Conservation (phyloP, 53 echinoderm and acorn worm genomes). For the Holothuria leucospilota region DNA sequence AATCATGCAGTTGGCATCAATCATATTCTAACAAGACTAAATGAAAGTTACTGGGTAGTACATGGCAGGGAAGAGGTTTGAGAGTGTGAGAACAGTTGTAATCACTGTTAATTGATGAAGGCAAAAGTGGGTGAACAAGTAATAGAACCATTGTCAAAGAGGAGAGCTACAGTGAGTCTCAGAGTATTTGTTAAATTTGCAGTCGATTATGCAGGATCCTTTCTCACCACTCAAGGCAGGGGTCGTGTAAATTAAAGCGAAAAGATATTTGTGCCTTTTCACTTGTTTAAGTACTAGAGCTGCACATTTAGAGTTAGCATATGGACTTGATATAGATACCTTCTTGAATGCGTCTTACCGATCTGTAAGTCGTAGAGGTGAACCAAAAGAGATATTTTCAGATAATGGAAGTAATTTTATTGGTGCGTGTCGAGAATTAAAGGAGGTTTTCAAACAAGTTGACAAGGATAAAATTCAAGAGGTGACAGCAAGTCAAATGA, state of each 20-base stretch:
- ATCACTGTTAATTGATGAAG: slow-evolving; percentile 12
- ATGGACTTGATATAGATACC: slow-evolving; percentile 47
- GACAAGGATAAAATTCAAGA: slow-evolving; percentile 14
- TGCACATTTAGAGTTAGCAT: slow-evolving; percentile 41
- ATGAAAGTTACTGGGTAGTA: slow-evolving; percentile 35
- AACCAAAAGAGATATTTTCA: too few relatives aligned
- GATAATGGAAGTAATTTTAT: too few relatives aligned
- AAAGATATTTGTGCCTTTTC: slow-evolving; percentile 50
- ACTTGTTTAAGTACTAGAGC: too few relatives aligned
- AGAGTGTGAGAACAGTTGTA: slow-evolving; percentile 38
- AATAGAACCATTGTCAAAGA: slow-evolving; percentile 1
- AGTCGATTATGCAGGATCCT: slow-evolving; percentile 46
- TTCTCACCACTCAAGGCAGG: slow-evolving; percentile 31
- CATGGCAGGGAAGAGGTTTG: slow-evolving; percentile 24
- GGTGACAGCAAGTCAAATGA: slow-evolving; percentile 29
- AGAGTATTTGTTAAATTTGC: slow-evolving; percentile 36
- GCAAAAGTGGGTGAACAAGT: background rate
- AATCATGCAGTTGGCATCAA: slow-evolving; percentile 16
- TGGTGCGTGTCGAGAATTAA: too few relatives aligned
- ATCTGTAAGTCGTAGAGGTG: slow-evolving; percentile 47
- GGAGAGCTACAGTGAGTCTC: background rate
- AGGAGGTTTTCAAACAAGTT: too few relatives aligned
- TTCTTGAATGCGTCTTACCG: slow-evolving; percentile 37
- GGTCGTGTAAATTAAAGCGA: slow-evolving; percentile 28
- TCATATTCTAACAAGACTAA: slow-evolving; percentile 16